A percentile compares a stretch with the other conserved stretches of the same genome.
phyloP scores from a whole-genome alignment of 2,113 vertebrate genomes.

The Rynchops niger region DNA sequence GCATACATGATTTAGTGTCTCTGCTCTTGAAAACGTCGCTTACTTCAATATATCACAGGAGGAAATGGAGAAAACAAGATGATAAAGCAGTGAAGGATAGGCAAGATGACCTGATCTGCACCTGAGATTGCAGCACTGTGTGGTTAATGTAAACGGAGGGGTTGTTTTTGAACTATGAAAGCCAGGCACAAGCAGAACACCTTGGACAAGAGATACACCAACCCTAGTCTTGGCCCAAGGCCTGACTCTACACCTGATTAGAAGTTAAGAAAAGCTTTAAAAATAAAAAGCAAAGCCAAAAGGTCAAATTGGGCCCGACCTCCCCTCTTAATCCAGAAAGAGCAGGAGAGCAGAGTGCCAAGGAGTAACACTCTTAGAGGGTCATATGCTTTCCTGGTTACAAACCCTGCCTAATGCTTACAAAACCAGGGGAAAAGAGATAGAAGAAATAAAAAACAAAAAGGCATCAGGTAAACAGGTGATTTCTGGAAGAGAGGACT shows the following conservation, averaged over 20 bases:
- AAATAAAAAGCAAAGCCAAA: neutral
- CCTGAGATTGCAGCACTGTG: neutral
- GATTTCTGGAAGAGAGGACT: neutral
- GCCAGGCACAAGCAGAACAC: neutral
- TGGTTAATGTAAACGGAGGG: neutral
- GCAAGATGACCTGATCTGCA: neutral
- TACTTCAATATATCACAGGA: neutral
- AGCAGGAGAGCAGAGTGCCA: neutral
- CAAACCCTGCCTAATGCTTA: neutral
- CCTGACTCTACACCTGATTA: neutral
- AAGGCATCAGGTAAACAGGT: rapidly evolving
- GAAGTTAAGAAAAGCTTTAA: neutral
- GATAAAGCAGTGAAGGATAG: conserved; percentile 18
- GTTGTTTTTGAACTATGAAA: neutral
- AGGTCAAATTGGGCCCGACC: neutral
- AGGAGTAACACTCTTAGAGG: neutral
- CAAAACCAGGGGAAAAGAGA: neutral
- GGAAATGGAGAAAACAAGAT: conserved; percentile 6
- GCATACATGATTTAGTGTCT: conserved; percentile 2
- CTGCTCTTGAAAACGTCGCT: neutral
- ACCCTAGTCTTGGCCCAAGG: neutral
- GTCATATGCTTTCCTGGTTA: neutral
- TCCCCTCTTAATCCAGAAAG: neutral
- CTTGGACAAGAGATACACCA: neutral
- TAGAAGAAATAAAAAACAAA: rapidly evolving